Base-by-base conservation (phyloP, 2,797 vertebrate genomes). In the Gila robusta region DNA sequence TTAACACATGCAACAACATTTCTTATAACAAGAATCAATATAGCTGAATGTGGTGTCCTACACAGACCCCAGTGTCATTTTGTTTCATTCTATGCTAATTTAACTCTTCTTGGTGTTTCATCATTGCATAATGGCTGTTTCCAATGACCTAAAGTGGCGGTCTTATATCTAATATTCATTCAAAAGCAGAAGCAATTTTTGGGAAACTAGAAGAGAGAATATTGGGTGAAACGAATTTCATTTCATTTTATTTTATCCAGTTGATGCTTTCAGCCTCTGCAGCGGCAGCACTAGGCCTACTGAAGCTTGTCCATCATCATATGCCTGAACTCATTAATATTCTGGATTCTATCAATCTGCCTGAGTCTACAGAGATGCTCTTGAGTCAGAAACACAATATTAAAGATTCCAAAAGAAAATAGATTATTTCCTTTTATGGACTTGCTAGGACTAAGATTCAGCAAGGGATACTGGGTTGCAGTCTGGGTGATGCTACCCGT, bases 381-480 rank as follows among this genome's bases (percentile, higher is more conserved):
- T 90, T 62, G 87, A 88, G 76, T 91, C 84, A 52, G 83, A 86
- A 89, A 83, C 82, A 72, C 82, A 87, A 88, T 81, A 84, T 86
- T 91, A 89, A 87, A 87, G 82, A 78, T 83, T 70, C 70, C 77
- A 67, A n/a, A 84, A 47, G 83, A 72, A 83, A 69, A 70, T 19
- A 83, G 64, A 84, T 79, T 66, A 81, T 79, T 81, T 86, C 73
- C 70, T 87, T 59, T 59, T 73, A 79, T 16, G 37, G 76, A 78
- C 37, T 37, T 66, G 14, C 81, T 54, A 66, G 66, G 72, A 52
- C 71, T 62, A 39, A 41, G 84, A 80, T 72, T 69, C 76, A 82
- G 52, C 41, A 23, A 70, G 59, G 64, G 41, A 62, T 35, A 62
- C 2, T 4, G 67, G 32, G 35, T 47, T 14, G 39, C n/a, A 26